phyloP scores from a whole-genome alignment of 2,888 invertebrate genomes.

The Melipona beecheii region DNA sequence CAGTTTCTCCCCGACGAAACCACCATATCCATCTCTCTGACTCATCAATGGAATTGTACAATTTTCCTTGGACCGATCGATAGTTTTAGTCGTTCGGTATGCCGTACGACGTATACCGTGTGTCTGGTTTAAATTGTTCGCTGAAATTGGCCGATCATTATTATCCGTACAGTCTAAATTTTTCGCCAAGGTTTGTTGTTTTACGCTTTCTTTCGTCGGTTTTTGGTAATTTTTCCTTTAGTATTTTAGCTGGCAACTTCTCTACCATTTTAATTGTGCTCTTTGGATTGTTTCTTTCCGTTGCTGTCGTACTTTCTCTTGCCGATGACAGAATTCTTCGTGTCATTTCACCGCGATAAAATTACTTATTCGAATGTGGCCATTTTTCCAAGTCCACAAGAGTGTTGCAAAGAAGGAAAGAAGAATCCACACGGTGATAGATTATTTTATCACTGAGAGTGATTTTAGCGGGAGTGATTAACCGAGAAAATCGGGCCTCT shows the following conservation, averaged over 20 bases:
- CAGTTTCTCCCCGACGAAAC: conserved; percentile 6
- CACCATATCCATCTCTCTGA: neutral
- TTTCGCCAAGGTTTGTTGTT: neutral
- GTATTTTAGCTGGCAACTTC: neutral
- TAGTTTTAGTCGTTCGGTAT: neutral
- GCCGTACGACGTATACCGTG: neutral
- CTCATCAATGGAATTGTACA: conserved; percentile 21
- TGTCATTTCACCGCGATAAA: neutral
- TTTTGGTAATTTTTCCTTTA: neutral
- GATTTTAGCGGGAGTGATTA: too few species aligned
- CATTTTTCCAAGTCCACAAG: neutral
- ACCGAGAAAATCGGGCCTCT: too few species aligned
- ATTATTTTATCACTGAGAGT: neutral
- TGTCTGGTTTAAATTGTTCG: neutral
- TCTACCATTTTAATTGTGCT: neutral
- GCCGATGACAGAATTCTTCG: neutral
- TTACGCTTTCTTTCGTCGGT: neutral
- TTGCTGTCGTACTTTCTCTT: neutral
- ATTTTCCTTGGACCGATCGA: conserved; percentile 34
- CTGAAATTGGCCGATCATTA: neutral
- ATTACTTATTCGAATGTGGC: neutral
- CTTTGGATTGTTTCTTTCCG: neutral
- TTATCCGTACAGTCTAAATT: neutral
- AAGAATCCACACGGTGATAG: neutral
- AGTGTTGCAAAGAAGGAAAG: neutral